Evolutionary conservation across 2,113 vertebrate species (phyloP), one percentile per base, ranked within the genome.

Genomic region (Corythornis madagascariensis): DNA sequence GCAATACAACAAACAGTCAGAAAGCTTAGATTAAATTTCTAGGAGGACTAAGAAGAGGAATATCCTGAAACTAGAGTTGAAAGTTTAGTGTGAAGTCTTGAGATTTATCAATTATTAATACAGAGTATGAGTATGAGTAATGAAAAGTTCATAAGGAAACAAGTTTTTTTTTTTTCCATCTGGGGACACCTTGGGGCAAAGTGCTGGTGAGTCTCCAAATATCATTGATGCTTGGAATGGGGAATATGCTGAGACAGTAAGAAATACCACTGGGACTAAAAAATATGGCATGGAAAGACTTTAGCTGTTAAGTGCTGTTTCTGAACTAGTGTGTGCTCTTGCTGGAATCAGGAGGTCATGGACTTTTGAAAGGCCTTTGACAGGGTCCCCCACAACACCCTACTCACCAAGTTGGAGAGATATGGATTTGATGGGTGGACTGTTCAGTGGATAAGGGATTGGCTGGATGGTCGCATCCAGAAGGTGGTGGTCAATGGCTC

Each of bases 51-150:
- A 63, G 52, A 92, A 63, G 18, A 86, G 67, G 76, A 77, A 83
- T 50, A 13, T 73, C 26, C 33, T 76, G 90, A 38, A 50, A 55
- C 31, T 38, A 52, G 21, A 90, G 11, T 17, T 86, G 59, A 64
- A 85, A 90, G n/a, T 86, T 88, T 52, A 43, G n/a, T 70, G 22
- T 59, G 38, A 88, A 86, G 18, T 53, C 65, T 88, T 83, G 69
- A 90, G 31, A 29, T 63, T 59, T 81, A 59, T 94, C 33, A 88
- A 70, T 90, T 90, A 63, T 94, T 93, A 88, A 86, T 35, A 64
- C 9, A 50, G 38, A 63, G 38, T 67, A 86, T 52, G 22, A 90
- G 61, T 56, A 78, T 52, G 22, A 90, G 61, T 56, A 78, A 73
- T 83, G 69, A 88, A 77, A 77, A 73, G 47, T 86, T 93, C 65